phyloP scores from a whole-genome alignment of 2,113 vertebrate genomes.

The Salvelinus sp. region DNA sequence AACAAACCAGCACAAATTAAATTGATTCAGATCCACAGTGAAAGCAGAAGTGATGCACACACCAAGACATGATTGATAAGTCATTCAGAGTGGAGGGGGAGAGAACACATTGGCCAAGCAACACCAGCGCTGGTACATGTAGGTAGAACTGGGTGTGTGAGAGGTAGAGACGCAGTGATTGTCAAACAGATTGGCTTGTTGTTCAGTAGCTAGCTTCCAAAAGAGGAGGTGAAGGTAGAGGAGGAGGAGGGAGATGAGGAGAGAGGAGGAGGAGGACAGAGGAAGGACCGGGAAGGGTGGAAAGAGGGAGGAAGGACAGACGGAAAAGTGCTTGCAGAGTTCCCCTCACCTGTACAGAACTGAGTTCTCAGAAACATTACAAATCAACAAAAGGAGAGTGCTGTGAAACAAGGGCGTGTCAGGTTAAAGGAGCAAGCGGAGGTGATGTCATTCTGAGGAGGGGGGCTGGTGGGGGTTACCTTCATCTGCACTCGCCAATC shows the following conservation, averaged over 20 bases:
- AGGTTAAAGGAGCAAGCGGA: slow-evolving; percentile 77
- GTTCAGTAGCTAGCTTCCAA: slow-evolving; percentile 55
- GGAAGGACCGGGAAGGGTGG: slow-evolving; percentile 26
- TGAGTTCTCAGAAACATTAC: slow-evolving; percentile 47
- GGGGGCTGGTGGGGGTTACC: slow-evolving; percentile 83
- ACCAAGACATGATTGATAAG: slow-evolving; percentile 64
- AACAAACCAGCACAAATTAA: slow-evolving; percentile 45
- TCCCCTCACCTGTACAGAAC: slow-evolving; percentile 70
- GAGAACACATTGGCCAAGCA: slow-evolving; percentile 68
- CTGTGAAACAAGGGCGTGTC: slow-evolving; percentile 59
- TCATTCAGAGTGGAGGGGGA: slow-evolving; percentile 68
- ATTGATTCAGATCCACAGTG: slow-evolving; percentile 61
- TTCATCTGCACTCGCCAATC: slow-evolving; percentile 89
- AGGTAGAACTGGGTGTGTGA: slow-evolving; percentile 37
- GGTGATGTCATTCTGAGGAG: slow-evolving; percentile 61
- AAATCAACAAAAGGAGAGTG: slow-evolving; percentile 38
- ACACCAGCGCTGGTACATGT: slow-evolving; percentile 48
- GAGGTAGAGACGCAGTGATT: slow-evolving; percentile 64
- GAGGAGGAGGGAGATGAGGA: slow-evolving; percentile 10
- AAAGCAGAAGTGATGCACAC: slow-evolving; percentile 70
- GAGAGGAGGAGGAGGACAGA: slow-evolving; percentile 32
- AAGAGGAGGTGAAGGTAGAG: slow-evolving; percentile 17
- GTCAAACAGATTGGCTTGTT: slow-evolving; percentile 67
- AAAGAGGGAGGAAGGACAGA: slow-evolving; percentile 44
- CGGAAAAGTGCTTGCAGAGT: slow-evolving; percentile 34